These are phyloP conservation scores for Oxygymnocypris stewartii DNA, from an alignment of 2,113 vertebrate species.

Conservation along the genomic window DNA sequence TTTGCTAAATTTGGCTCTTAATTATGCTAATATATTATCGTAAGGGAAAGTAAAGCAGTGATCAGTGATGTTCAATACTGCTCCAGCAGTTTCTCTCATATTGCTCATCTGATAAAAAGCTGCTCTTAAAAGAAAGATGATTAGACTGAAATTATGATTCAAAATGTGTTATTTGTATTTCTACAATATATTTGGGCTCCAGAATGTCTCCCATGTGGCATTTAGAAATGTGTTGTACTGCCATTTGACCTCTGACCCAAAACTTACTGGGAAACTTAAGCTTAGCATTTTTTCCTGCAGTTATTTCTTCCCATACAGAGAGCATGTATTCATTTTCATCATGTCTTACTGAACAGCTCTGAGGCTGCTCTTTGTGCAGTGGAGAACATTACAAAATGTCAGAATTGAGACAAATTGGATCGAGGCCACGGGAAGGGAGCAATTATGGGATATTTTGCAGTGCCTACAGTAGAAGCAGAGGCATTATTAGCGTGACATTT, in stretches of 20 bases:
- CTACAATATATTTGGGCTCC: neutral
- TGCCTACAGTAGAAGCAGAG: neutral
- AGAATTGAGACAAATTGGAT: conserved; percentile 22
- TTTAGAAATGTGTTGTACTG: neutral
- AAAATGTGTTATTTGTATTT: neutral
- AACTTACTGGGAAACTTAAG: neutral
- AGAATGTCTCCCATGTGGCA: neutral
- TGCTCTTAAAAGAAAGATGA: neutral
- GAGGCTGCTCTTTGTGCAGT: conserved; percentile 17
- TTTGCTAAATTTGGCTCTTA: neutral
- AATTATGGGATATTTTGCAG: neutral
- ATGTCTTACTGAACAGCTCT: conserved; percentile 11
- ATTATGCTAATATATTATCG: conserved; percentile 18
- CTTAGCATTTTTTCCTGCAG: neutral
- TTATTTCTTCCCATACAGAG: neutral
- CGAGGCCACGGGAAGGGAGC: conserved; percentile 12
- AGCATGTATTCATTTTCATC: conserved; percentile 1
- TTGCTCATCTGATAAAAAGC: conserved; percentile 4
- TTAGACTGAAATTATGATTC: neutral
- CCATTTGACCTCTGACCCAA: conserved; percentile 5
- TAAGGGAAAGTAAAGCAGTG: neutral
- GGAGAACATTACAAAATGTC: conserved; percentile 9
- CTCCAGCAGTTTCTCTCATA: neutral
- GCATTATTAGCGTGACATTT: neutral
- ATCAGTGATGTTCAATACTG: conserved; percentile 8